These are phyloP conservation scores for Ranitomeya imitator DNA, from an alignment of 2,113 vertebrate genomes.

Conservation along the genomic window DNA sequence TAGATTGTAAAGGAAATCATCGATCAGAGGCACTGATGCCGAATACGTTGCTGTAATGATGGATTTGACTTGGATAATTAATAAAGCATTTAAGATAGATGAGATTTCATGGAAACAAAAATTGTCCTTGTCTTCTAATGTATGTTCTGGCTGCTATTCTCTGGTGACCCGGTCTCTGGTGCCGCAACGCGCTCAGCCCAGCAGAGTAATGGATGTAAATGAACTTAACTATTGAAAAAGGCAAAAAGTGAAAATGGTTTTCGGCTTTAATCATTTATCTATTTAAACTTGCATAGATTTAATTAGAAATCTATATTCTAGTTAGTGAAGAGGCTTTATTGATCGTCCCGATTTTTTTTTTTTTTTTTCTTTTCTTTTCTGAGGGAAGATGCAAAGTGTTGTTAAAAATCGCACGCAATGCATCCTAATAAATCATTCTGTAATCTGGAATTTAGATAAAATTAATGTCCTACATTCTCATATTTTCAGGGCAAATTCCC, in stretches of 20 bases:
- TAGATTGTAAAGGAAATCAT: constrained; percentile 21
- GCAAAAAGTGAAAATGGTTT: constrained; percentile 52
- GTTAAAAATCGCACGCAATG: constrained; percentile 9
- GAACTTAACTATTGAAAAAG: constrained; percentile 53
- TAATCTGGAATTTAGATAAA: constrained; percentile 17
- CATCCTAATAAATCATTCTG: constrained; percentile 43
- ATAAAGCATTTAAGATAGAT: constrained; percentile 53
- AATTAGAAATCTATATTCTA: constrained; percentile 54
- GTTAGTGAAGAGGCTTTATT: constrained; percentile 51
- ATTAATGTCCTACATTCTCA: not conserved
- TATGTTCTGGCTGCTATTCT: constrained; percentile 17
- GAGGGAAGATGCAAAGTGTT: constrained; percentile 10
- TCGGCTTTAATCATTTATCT: constrained; percentile 54
- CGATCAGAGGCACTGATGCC: constrained; percentile 12
- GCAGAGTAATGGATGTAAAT: constrained; percentile 53
- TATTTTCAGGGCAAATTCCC: not conserved
- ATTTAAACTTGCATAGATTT: constrained; percentile 53
- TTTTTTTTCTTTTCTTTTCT: constrained; percentile 8
- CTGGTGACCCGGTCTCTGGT: not conserved
- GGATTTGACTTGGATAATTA: constrained; percentile 39
- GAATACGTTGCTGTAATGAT: not conserved
- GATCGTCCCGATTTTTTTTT: constrained; percentile 13
- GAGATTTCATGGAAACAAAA: constrained; percentile 37
- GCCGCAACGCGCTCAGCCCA: constrained; percentile 29
- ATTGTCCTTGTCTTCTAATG: constrained; percentile 27